Evolutionary conservation across 1,140 invertebrate genomes (phyloP), one percentile per base, ranked within the genome.

Genomic region (Melitaea cinxia): DNA sequence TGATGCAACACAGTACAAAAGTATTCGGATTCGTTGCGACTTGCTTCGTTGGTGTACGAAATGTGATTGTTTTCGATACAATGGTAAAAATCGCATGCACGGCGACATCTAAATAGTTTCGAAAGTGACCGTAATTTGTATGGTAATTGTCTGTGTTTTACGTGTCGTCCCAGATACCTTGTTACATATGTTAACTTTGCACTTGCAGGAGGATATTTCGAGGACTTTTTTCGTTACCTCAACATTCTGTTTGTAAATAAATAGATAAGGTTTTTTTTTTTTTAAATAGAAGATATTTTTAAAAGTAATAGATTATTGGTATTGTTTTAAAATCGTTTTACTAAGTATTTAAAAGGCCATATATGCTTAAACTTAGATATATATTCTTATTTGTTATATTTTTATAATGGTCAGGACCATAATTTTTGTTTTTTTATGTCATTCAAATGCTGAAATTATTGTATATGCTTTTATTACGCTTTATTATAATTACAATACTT

Each of bases 51-150:
- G 37, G 77, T 69, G 73, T 71, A 72, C 54, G 56, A 62, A 68
- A 33, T 56, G 42, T 49, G 49, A 70, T 72, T 80, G 79, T 73
- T 71, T 21, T 50, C 26, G 55, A 83, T 72, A 89, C 84, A 87
- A 89, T 87, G 75, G 83, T 61, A 67, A 80, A 80, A 78, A 79
- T 75, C 61, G 76, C 72, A 73, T 59, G 65, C 72, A 47, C 58
- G 61, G 64, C 64, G 67, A 80, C 80, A 81, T 83, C 73, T 80
- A 74, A 84, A 82, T 84, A 74, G 68, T 84, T 88, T 87, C 77
- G 84, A 87, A 89, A 87, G 83, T 85, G 77, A 78, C 80, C 80
- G 78, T 83, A 80, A 78, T 87, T 85, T 87, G 76, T 86, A 86
- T 89, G 83, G 82, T 83, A 85, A 87, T 89, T 82, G 78, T 72